These are phyloP conservation scores for Gouania willdenowi DNA, from an alignment of 2,797 vertebrate species.

Conservation along the genomic window DNA sequence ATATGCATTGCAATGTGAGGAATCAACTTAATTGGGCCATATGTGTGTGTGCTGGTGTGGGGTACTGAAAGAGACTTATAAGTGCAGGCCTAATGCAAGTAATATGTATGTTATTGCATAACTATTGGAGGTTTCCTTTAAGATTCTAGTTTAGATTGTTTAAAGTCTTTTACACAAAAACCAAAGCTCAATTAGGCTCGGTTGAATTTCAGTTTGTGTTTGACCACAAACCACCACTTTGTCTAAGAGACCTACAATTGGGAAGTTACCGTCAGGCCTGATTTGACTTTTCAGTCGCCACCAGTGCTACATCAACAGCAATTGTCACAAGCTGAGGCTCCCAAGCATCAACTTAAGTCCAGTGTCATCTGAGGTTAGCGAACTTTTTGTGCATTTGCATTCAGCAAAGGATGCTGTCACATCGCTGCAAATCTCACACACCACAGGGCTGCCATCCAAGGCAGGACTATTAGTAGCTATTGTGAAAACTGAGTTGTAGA, in stretches of 20 bases:
- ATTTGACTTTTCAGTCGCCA: slow-evolving; percentile 15
- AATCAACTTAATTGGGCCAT: too few relatives aligned
- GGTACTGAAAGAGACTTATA: too few relatives aligned
- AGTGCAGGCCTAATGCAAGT: too few relatives aligned
- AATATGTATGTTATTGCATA: background rate
- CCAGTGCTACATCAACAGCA: slow-evolving; percentile 8
- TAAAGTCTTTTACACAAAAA: slow-evolving; percentile 22
- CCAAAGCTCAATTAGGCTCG: too few relatives aligned
- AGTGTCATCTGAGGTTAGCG: slow-evolving; percentile 28
- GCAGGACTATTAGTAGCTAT: slow-evolving; percentile 54
- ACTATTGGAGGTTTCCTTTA: background rate
- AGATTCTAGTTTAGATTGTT: slow-evolving; percentile 15
- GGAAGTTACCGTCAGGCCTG: slow-evolving; percentile 2
- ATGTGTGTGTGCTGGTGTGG: too few relatives aligned
- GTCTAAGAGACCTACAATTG: background rate
- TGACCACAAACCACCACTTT: slow-evolving; percentile 33
- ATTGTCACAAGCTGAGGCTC: slow-evolving; percentile 15
- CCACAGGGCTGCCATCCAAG: slow-evolving; percentile 29
- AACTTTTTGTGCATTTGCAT: slow-evolving; percentile 21
- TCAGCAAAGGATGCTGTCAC: slow-evolving; percentile 21
- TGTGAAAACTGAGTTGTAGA: slow-evolving; percentile 50
- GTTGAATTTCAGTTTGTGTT: slow-evolving; percentile 18
- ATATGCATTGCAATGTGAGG: too few relatives aligned
- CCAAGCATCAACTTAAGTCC: slow-evolving; percentile 17
- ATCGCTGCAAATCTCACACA: slow-evolving; percentile 26